A percentile compares a stretch with the other conserved stretches of the same genome.
These are phyloP conservation scores for Gasteruption jaculator DNA, from an alignment of 2,888 invertebrate species.

Conservation along the genomic window DNA sequence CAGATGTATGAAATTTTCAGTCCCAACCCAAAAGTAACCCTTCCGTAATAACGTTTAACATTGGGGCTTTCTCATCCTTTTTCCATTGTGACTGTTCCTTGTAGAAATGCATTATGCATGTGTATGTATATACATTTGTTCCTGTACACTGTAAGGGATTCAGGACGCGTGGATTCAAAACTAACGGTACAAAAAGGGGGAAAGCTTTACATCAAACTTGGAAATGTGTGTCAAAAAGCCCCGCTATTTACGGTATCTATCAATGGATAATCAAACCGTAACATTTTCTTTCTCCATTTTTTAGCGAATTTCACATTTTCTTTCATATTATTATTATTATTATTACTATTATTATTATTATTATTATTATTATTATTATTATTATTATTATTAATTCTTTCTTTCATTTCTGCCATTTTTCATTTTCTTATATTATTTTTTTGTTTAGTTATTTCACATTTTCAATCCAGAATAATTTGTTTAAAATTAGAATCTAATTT, in stretches of 20 bases:
- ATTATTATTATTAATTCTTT: too few species aligned
- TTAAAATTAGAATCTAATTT: too few species aligned
- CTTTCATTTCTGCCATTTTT: too few species aligned
- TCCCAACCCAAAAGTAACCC: constrained; percentile 44
- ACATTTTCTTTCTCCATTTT: too few species aligned
- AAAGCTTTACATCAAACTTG: constrained; percentile 6
- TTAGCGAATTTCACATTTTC: too few species aligned
- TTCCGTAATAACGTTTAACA: constrained; percentile 46
- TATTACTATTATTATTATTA: too few species aligned
- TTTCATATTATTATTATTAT: too few species aligned
- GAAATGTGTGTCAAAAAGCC: constrained; percentile 44
- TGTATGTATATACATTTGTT: constrained; percentile 5
- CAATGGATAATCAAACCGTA: too few species aligned
- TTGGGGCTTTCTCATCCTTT: constrained; percentile 35
- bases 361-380: too few species aligned
- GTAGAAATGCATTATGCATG: constrained; percentile 39
- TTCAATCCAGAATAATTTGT: too few species aligned
- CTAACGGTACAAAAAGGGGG: constrained; percentile 40
- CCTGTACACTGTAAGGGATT: constrained; percentile 23
- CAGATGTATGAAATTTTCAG: constrained; percentile 46
- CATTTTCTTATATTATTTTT: too few species aligned
- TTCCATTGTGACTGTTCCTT: constrained; percentile 33
- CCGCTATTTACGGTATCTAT: constrained; percentile 28
- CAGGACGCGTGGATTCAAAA: constrained; percentile 31
- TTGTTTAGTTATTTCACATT: too few species aligned